These are phyloP conservation scores for Tapirus indicus DNA, from an alignment of 2,797 vertebrate species.

Conservation along the genomic window DNA sequence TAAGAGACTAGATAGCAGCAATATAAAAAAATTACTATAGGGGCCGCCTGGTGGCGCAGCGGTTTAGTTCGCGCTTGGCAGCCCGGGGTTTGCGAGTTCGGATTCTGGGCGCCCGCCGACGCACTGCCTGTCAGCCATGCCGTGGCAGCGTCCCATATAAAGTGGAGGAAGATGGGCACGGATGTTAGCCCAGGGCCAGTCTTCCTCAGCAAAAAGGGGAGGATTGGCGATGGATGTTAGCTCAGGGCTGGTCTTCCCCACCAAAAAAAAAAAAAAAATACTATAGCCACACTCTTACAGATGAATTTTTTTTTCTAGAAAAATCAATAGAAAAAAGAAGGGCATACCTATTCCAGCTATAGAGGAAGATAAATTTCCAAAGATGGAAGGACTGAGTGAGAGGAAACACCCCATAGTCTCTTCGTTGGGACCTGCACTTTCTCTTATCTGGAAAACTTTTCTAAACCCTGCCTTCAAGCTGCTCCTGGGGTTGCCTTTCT, in stretches of 20 bases:
- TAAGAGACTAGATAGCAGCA: neutral
- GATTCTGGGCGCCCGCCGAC: too few relatives aligned
- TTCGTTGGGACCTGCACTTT: neutral
- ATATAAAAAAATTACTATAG: neutral
- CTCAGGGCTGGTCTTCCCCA: too few relatives aligned
- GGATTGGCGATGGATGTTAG: too few relatives aligned
- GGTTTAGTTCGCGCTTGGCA: too few relatives aligned
- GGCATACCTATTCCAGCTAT: neutral
- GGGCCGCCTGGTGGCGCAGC: too few relatives aligned
- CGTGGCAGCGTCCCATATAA: too few relatives aligned
- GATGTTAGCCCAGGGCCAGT: too few relatives aligned
- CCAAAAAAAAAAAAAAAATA: neutral
- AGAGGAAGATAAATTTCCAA: neutral
- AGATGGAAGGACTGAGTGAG: neutral
- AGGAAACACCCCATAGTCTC: neutral
- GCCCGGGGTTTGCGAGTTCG: too few relatives aligned
- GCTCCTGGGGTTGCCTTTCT: neutral
- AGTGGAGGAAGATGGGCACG: too few relatives aligned
- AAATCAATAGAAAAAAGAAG: neutral
- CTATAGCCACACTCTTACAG: neutral
- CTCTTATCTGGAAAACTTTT: neutral
- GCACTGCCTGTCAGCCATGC: too few relatives aligned
- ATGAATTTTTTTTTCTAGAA: neutral
- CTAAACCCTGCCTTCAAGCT: neutral
- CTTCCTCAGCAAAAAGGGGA: too few relatives aligned